Percentiles rank a stretch among this genome's conserved stretches.
Conservation (phyloP, 2,113 vertebrate genomes). For the Psilopsiagon aurifrons region DNA sequence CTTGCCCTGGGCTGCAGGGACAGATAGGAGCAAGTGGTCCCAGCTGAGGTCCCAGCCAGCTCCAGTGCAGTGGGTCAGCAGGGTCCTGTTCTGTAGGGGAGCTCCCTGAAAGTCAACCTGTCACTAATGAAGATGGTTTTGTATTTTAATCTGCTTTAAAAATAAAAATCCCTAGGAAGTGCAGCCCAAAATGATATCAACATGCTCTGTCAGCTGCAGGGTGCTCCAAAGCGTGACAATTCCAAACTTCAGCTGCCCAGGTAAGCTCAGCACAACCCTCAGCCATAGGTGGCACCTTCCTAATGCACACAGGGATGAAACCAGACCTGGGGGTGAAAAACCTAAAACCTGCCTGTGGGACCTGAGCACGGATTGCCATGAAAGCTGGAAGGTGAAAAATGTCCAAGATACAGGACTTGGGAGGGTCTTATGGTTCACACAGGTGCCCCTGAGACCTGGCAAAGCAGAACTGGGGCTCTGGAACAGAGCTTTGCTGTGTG, state of each 20-base stretch:
- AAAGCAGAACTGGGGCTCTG: not conserved
- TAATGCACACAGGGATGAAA: not conserved
- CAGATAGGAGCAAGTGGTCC: not conserved
- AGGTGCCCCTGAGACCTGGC: not conserved
- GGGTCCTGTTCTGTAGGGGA: not conserved
- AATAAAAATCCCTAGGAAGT: not conserved
- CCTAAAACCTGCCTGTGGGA: not conserved
- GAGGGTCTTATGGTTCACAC: rapidly evolving
- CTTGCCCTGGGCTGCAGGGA: not conserved
- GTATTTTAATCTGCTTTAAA: not conserved
- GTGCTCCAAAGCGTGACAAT: not conserved
- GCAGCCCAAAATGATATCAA: not conserved
- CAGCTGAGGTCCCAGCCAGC: not conserved
- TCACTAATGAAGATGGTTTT: not conserved
- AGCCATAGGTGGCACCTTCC: rapidly evolving
- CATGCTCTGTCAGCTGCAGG: not conserved
- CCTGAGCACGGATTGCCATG: not conserved
- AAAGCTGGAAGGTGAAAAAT: not conserved
- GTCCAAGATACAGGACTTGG: not conserved
- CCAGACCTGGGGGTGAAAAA: not conserved
- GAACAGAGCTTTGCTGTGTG: not conserved
- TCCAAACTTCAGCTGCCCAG: not conserved
- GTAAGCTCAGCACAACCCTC: not conserved
- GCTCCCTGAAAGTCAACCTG: not conserved
- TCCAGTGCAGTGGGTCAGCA: not conserved